phyloP scores from a whole-genome alignment of 2,888 invertebrate genomes.

The Oscheius onirici region DNA sequence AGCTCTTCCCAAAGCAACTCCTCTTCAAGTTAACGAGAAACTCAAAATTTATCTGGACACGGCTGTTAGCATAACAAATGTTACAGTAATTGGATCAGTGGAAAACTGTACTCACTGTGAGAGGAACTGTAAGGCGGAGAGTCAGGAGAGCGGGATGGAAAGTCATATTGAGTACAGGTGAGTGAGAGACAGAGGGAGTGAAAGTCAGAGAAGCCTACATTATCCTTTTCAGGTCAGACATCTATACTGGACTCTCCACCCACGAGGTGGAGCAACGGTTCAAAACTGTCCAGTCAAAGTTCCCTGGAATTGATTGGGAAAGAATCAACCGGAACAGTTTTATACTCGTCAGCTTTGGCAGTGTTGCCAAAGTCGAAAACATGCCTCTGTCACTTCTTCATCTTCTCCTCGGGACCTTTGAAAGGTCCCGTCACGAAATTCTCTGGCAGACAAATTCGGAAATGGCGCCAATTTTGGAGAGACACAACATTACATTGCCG shows the following conservation, averaged over 20 bases:
- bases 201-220: too few relatives aligned
- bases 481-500: constrained; percentile 39
- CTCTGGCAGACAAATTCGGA: constrained; percentile 66
- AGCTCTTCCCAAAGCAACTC: not conserved
- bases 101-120: not conserved
- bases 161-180: constrained; percentile 18
- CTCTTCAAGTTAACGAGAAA: not conserved
- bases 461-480: constrained; percentile 34
- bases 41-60: not conserved
- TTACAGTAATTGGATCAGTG: too few relatives aligned
- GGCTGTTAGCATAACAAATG: not conserved
- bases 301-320: constrained; percentile 55
- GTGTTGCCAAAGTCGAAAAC: constrained; percentile 63
- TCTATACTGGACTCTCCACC: constrained; percentile 13
- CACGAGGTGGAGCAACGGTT: constrained; percentile 8
- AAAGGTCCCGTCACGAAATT: constrained; percentile 35
- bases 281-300: constrained; percentile 33
- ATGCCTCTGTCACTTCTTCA: constrained; percentile 56
- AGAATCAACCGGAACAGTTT: constrained; percentile 50
- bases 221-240: not conserved
- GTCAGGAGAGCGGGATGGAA: not conserved
- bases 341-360: constrained; percentile 64
- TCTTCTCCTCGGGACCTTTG: constrained; percentile 51
- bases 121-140: constrained; percentile 12
- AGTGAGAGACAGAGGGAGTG: too few relatives aligned